phyloP scores from a whole-genome alignment of 2,888 invertebrate genomes.

The Chrysina gloriosa region DNA sequence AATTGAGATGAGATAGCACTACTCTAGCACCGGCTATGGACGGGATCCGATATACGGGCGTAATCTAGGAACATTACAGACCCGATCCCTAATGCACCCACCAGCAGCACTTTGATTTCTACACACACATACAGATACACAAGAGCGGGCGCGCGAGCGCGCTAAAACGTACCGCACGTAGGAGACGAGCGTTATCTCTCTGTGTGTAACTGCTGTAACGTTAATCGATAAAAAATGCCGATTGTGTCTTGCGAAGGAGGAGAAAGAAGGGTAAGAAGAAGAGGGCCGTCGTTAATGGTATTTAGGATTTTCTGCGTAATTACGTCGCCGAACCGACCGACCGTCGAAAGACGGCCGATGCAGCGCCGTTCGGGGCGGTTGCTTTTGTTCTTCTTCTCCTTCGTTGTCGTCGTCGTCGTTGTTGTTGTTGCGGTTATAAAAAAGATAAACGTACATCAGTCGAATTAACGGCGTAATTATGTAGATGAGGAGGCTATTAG shows the following conservation, averaged over 20 bases:
- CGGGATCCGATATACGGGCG: constrained; percentile 51
- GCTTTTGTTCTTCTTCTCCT: no score
- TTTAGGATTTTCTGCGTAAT: constrained; percentile 47
- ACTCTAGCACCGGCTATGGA: constrained; percentile 13
- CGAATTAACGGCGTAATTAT: constrained; percentile 43
- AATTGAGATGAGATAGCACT: constrained; percentile 48
- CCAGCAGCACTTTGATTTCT: constrained; percentile 52
- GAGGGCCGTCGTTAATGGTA: constrained; percentile 45
- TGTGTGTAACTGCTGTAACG: constrained; percentile 40
- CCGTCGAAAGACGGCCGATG: not conserved
- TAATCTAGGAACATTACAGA: constrained; percentile 55
- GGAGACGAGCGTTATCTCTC: constrained; percentile 49
- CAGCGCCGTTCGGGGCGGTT: constrained; percentile 6
- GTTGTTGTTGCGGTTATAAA: constrained; percentile 29
- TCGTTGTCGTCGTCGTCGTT: no score
- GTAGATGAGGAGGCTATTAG: constrained; percentile 37
- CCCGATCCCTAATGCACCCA: constrained; percentile 55
- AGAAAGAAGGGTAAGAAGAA: constrained; percentile 9
- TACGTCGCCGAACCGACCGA: constrained; percentile 27
- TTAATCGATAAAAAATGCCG: constrained; percentile 43
- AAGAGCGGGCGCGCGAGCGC: constrained; percentile 6
- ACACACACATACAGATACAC: constrained; percentile 45
- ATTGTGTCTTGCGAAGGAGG: constrained; percentile 36
- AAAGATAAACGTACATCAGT: constrained; percentile 42
- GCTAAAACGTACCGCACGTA: constrained; percentile 1